A percentile compares a stretch with the other conserved stretches of the same genome.
Conservation (phyloP, 2,888 invertebrate species). For the Drosophila gaucha region DNA sequence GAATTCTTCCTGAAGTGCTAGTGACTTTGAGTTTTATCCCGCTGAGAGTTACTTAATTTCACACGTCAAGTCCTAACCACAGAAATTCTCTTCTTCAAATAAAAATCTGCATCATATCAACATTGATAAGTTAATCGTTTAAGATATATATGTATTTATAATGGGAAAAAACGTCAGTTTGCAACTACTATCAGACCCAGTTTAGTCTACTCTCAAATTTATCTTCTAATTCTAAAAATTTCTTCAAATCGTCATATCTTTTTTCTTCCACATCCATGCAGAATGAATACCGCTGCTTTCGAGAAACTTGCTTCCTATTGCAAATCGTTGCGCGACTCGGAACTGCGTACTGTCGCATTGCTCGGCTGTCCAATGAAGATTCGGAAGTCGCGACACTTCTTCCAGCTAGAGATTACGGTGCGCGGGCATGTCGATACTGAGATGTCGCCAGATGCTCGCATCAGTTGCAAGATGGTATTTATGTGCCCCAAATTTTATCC, state of each 20-base stretch:
- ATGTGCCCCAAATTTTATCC: constrained; percentile 31
- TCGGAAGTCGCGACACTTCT: constrained; percentile 6
- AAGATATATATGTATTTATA: neutral
- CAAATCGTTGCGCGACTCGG: constrained; percentile 20
- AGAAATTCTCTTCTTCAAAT: too few relatives aligned
- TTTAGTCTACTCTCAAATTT: constrained; percentile 3
- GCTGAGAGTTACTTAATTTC: too few relatives aligned
- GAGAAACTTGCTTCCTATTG: constrained; percentile 8
- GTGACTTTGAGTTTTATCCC: too few relatives aligned
- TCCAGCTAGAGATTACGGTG: constrained; percentile 5
- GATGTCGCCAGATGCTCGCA: constrained; percentile 2
- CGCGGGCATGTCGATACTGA: constrained; percentile 1
- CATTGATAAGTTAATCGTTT: neutral
- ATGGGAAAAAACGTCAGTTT: neutral
- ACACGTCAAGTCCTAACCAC: too few relatives aligned
- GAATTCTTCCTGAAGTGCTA: too few relatives aligned
- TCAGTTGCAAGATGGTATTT: constrained; percentile 41
- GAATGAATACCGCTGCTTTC: neutral
- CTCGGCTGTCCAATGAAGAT: constrained; percentile 14
- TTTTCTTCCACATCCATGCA: neutral
- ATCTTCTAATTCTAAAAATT: neutral
- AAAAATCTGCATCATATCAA: neutral
- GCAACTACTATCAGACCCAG: neutral
- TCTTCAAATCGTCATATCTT: neutral
- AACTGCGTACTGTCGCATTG: constrained; percentile 24